Evolutionary conservation across 2,797 vertebrate species (phyloP).

Genomic region (Platyrinchus mystaceus): DNA sequence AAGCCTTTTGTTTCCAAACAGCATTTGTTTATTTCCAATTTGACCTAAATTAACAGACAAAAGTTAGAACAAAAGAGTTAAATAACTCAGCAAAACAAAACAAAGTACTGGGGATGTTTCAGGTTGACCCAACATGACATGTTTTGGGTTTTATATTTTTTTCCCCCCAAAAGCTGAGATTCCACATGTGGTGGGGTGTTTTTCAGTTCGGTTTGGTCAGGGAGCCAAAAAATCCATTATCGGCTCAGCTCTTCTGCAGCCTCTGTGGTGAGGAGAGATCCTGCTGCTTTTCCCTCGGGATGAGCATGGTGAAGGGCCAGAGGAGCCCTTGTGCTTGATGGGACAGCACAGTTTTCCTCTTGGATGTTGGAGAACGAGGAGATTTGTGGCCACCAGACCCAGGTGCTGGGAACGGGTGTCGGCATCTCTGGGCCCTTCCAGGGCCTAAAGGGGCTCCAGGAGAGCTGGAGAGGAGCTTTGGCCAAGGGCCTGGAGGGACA

Average conservation of each 20-base stretch:
- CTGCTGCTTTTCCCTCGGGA: background rate
- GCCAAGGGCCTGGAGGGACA: too few relatives aligned
- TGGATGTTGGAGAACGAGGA: background rate
- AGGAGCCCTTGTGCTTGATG: background rate
- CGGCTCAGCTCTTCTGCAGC: background rate
- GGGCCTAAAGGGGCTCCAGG: background rate
- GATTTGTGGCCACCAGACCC: too few relatives aligned
- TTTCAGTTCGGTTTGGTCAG: background rate
- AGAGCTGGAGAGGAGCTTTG: background rate
- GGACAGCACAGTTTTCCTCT: background rate
- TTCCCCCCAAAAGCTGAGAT: background rate
- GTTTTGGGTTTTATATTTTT: background rate
- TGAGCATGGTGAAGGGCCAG: rapidly evolving
- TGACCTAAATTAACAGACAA: conserved; percentile 8
- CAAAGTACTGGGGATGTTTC: background rate
- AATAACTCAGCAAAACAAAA: background rate
- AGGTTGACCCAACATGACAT: background rate
- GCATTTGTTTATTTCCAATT: conserved; percentile 20
- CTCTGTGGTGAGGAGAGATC: background rate
- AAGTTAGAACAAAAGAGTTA: conserved; percentile 17
- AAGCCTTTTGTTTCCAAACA: conserved; percentile 51
- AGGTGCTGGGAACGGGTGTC: background rate
- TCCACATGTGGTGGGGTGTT: background rate
- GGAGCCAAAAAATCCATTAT: background rate
- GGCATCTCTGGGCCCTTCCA: background rate